Evolutionary conservation across 2,888 invertebrate genomes (phyloP).

Genomic region (Deilephila porcellus): DNA sequence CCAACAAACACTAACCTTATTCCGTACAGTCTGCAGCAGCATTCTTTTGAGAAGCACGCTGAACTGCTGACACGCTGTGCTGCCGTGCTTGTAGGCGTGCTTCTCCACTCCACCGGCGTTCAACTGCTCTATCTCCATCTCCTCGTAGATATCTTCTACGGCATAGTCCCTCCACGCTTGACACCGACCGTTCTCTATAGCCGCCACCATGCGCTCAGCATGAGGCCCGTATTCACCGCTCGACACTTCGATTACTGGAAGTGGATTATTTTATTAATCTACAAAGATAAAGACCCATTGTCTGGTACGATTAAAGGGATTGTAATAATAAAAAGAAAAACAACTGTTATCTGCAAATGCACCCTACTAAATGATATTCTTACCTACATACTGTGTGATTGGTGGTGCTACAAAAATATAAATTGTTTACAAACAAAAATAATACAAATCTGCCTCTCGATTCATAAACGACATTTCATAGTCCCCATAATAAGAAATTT

Average conservation of each 20-base stretch:
- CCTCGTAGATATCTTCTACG: constrained; percentile 51
- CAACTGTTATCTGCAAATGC: no score
- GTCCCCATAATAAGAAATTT: no score
- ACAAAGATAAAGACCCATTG: no score
- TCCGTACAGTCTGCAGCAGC: constrained; percentile 90
- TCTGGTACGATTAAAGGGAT: no score
- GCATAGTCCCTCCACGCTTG: constrained; percentile 80
- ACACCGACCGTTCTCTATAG: constrained; percentile 87
- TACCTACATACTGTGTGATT: no score
- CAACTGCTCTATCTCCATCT: constrained; percentile 72
- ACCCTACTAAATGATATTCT: no score
- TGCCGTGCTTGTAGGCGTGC: constrained; percentile 82
- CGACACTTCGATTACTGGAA: constrained; percentile 91
- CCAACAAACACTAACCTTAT: constrained; percentile 79
- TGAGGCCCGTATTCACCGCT: constrained; percentile 91
- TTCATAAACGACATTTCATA: no score
- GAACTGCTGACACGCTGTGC: constrained; percentile 88
- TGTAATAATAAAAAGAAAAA: no score
- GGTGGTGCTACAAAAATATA: no score
- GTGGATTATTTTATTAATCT: neutral
- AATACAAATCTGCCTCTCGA: no score
- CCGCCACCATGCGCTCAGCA: constrained; percentile 87
- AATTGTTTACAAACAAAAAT: no score
- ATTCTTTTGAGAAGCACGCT: constrained; percentile 87
- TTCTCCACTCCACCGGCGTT: constrained; percentile 75